Percentiles rank a stretch among this genome's conserved stretches.
Conservation (phyloP, 2,888 invertebrate genomes). For the Polydrusus pterygomalis region DNA sequence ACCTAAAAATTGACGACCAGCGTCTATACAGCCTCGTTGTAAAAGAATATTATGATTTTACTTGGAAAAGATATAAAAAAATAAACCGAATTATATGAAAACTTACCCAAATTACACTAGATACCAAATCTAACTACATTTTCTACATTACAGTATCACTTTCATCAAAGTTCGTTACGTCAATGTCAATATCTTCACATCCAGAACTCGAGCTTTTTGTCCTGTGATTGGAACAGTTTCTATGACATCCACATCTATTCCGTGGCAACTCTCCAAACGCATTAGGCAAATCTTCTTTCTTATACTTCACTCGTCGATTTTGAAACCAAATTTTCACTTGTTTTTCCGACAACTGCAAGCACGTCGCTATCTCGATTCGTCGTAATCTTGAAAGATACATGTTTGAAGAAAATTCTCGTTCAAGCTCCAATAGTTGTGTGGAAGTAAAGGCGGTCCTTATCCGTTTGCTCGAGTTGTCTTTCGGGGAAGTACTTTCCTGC, state of each 20-base stretch:
- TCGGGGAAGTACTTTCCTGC: conserved; percentile 66
- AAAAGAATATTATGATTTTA: no score
- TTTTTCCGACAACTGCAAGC: conserved; percentile 91
- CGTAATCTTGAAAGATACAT: conserved; percentile 93
- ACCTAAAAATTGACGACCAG: no score
- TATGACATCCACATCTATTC: conserved; percentile 73
- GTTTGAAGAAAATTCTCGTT: conserved; percentile 91
- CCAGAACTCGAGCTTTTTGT: conserved; percentile 63
- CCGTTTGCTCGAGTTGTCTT: conserved; percentile 83
- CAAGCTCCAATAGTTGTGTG: conserved; percentile 89
- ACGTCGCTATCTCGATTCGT: conserved; percentile 94
- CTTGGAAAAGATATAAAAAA: no score
- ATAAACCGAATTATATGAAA: background rate
- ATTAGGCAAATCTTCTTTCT: conserved; percentile 86
- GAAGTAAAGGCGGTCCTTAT: conserved; percentile 96
- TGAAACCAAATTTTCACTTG: conserved; percentile 98
- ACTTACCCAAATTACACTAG: background rate
- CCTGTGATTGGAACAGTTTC: conserved; percentile 70
- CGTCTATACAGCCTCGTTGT: no score
- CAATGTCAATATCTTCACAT: conserved; percentile 69
- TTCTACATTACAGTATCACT: conserved; percentile 32
- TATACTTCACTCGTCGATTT: conserved; percentile 93
- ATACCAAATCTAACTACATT: background rate
- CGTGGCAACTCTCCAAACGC: conserved; percentile 53
- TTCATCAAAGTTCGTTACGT: conserved; percentile 68